Percentiles rank a stretch among this genome's conserved stretches.
Conservation (phyloP, 2,888 invertebrate genomes). For the Andrena bicolor region DNA sequence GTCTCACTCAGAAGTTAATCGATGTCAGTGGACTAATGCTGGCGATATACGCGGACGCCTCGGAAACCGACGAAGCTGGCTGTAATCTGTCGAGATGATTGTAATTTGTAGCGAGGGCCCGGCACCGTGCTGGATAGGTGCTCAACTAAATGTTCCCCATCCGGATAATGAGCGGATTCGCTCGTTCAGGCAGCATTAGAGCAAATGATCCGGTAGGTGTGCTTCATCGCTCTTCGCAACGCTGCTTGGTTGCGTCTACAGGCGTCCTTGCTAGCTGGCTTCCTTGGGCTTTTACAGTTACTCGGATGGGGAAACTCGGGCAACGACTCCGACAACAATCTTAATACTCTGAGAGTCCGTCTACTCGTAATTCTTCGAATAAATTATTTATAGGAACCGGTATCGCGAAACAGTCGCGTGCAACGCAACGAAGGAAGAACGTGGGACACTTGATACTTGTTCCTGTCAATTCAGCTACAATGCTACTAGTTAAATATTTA, state of each 20-base stretch:
- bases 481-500: no score
- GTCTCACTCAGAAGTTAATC: conserved; percentile 67
- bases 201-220: conserved; percentile 68
- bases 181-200: conserved; percentile 62
- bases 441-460: no score
- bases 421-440: no score
- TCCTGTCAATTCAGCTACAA: no score
- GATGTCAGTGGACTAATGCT: conserved; percentile 34
- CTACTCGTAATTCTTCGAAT: no score
- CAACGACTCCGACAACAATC: conserved; percentile 31
- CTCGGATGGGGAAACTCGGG: conserved; percentile 48
- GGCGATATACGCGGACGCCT: conserved; percentile 5
- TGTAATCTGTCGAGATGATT: conserved; percentile 61
- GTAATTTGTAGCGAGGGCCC: conserved; percentile 67
- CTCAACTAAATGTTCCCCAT: conserved; percentile 67
- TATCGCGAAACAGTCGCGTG: no score
- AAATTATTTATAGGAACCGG: no score
- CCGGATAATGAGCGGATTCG: conserved; percentile 70
- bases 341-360: neutral
- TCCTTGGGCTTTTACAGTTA: conserved; percentile 47
- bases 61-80: conserved; percentile 7
- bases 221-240: conserved; percentile 42
- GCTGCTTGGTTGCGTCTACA: conserved; percentile 6
- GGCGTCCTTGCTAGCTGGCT: conserved; percentile 37
- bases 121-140: conserved; percentile 49